Conservation (phyloP, 2,113 vertebrate genomes). For the Notothenia rossii region DNA sequence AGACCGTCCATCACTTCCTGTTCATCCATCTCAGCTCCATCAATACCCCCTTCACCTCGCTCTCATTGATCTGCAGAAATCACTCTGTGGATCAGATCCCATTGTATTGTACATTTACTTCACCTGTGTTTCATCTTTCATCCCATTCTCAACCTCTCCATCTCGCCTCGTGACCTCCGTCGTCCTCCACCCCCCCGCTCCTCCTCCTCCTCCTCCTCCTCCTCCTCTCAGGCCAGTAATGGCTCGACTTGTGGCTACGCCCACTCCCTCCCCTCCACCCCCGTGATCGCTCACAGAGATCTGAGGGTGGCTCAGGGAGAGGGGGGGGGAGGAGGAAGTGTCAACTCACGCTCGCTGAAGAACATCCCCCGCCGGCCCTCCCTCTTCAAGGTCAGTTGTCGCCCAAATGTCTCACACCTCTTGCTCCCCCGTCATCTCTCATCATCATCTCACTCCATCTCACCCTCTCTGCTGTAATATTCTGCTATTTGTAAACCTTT, state of each 20-base stretch:
- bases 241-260: slow-evolving; percentile 91
- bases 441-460: slow-evolving; percentile 26
- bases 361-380: slow-evolving; percentile 92
- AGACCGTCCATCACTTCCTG: slow-evolving; percentile 3
- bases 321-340: slow-evolving; percentile 79
- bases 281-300: slow-evolving; percentile 93
- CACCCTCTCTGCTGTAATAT: background rate
- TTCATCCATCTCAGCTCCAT: slow-evolving; percentile 35
- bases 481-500: background rate
- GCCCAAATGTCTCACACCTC: slow-evolving; percentile 21
- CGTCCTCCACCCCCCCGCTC: background rate
- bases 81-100: slow-evolving; percentile 22
- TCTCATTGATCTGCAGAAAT: background rate
- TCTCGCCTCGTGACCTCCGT: slow-evolving; percentile 33
- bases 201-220: slow-evolving; percentile 8
- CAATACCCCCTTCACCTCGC: background rate
- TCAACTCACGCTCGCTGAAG: slow-evolving; percentile 87
- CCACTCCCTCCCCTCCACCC: slow-evolving; percentile 94
- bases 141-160: slow-evolving; percentile 51
- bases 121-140: slow-evolving; percentile 25
- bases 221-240: slow-evolving; percentile 88
- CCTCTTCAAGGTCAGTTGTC: slow-evolving; percentile 90
- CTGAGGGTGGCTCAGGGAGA: slow-evolving; percentile 85
- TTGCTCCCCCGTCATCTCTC: slow-evolving; percentile 29
- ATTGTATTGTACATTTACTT: background rate